A percentile compares a stretch with the other conserved stretches of the same genome.
Conservation (phyloP, 2,113 vertebrate genomes). For the Charina bottae region DNA sequence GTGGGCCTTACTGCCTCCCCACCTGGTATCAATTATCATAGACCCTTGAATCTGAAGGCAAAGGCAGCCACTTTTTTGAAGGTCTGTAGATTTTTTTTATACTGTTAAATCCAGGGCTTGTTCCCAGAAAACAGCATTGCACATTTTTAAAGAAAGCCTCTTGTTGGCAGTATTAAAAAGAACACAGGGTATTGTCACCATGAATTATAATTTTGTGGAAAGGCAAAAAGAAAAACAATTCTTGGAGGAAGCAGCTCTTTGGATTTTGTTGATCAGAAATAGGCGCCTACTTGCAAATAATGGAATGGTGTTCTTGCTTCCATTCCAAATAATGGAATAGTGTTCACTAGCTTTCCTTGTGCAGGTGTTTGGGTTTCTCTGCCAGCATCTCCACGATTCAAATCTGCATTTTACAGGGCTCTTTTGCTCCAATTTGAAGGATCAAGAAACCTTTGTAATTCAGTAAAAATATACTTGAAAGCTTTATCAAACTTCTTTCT, state of each 20-base stretch:
- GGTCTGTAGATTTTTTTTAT: not conserved
- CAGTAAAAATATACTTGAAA: not conserved
- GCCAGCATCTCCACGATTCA: not conserved
- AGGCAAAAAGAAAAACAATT: not conserved
- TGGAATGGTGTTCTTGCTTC: not conserved
- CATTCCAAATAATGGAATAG: not conserved
- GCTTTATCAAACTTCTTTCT: not conserved
- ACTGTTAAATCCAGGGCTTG: not conserved
- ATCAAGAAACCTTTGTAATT: not conserved
- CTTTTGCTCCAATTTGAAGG: not conserved
- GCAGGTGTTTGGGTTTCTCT: not conserved
- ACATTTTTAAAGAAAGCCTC: constrained; percentile 8
- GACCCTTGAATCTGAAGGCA: constrained; percentile 13
- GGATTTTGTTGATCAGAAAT: not conserved
- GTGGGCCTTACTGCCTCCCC: not conserved
- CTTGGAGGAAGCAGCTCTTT: not conserved
- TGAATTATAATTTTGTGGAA: not conserved
- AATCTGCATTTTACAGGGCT: not conserved
- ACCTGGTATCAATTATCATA: not conserved
- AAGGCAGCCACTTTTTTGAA: not conserved
- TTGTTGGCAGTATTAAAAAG: constrained; percentile 17
- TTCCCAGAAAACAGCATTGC: not conserved
- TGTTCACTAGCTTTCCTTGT: not conserved
- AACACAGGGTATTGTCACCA: constrained; percentile 29
- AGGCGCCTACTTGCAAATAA: not conserved